phyloP scores from a whole-genome alignment of 1,140 invertebrate genomes.

The Rhyzopertha dominica region DNA sequence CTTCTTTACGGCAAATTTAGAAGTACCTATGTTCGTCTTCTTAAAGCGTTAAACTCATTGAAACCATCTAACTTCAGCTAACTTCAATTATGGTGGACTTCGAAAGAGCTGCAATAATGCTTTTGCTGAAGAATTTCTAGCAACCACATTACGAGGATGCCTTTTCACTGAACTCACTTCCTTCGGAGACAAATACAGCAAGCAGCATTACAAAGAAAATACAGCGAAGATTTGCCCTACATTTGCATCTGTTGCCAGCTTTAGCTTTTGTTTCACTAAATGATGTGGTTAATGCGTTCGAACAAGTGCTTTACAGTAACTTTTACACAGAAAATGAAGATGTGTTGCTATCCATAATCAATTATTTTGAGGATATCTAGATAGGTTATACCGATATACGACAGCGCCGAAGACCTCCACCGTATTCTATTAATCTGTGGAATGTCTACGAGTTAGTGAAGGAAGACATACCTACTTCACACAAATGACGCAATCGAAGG shows the following conservation, averaged over 20 bases:
- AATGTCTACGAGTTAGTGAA: too few species aligned
- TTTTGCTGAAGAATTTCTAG: constrained; percentile 2
- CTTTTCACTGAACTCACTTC: constrained; percentile 9
- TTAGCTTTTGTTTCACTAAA: constrained; percentile 6
- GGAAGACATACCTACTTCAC: too few species aligned
- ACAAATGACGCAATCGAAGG: constrained; percentile 8
- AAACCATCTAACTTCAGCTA: constrained; percentile 5
- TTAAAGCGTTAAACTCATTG: too few species aligned
- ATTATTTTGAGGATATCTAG: constrained; percentile 9
- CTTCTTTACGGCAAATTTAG: constrained; percentile 11
- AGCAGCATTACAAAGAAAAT: constrained; percentile 1
- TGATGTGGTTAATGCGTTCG: constrained; percentile 9
- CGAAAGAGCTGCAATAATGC: constrained; percentile 10
- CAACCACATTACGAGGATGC: constrained; percentile 4
- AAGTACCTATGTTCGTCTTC: too few species aligned
- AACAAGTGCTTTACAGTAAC: constrained; percentile 5
- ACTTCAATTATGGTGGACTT: constrained; percentile 6
- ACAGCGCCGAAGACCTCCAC: constrained; percentile 3
- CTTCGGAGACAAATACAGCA: constrained; percentile 11
- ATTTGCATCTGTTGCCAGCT: neutral
- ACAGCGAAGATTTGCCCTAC: constrained; percentile 4
- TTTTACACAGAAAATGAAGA: constrained; percentile 10
- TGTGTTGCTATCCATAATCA: neutral
- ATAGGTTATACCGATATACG: constrained; percentile 7
- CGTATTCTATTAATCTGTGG: constrained; percentile 7